A percentile compares a stretch with the other conserved stretches of the same genome.
These are phyloP conservation scores for Luscinia megarhynchos DNA, from an alignment of 2,797 vertebrate genomes.

Conservation along the genomic window DNA sequence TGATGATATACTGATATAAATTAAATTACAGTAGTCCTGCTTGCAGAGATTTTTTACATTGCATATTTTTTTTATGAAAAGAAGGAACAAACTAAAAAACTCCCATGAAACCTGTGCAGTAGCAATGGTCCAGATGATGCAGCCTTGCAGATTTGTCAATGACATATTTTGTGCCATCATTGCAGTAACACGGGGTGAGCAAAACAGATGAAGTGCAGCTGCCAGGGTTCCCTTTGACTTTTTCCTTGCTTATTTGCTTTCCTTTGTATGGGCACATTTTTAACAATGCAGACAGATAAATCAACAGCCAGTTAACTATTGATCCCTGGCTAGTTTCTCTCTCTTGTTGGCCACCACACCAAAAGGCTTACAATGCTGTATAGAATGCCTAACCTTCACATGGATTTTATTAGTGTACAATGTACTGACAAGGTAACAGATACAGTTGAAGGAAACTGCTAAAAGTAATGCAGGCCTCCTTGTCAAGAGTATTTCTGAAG, in stretches of 20 bases:
- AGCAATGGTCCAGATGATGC: background rate
- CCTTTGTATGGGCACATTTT: background rate
- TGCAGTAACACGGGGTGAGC: background rate
- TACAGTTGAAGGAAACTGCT: background rate
- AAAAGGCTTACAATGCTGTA: background rate
- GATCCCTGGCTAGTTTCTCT: conserved; percentile 2
- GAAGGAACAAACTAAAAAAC: background rate
- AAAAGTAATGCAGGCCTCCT: background rate
- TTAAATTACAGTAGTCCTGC: background rate
- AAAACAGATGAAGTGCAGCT: background rate
- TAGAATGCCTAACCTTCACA: background rate
- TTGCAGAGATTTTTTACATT: background rate
- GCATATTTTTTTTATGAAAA: background rate
- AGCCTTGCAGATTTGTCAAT: background rate
- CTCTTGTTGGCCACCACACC: background rate
- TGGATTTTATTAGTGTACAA: background rate
- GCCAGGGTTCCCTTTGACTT: conserved; percentile 3
- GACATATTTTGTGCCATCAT: background rate
- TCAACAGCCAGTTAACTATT: conserved; percentile 34
- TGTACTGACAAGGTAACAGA: background rate
- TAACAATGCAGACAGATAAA: conserved; percentile 16
- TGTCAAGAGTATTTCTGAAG: background rate
- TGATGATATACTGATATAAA: background rate
- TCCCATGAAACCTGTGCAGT: background rate
- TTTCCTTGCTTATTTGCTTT: conserved; percentile 25